These are phyloP conservation scores for Hydractinia symbiolongicarpus DNA, from an alignment of 30 jellyfish, hydroid and myxozoan genomes.

Conservation along the genomic window DNA sequence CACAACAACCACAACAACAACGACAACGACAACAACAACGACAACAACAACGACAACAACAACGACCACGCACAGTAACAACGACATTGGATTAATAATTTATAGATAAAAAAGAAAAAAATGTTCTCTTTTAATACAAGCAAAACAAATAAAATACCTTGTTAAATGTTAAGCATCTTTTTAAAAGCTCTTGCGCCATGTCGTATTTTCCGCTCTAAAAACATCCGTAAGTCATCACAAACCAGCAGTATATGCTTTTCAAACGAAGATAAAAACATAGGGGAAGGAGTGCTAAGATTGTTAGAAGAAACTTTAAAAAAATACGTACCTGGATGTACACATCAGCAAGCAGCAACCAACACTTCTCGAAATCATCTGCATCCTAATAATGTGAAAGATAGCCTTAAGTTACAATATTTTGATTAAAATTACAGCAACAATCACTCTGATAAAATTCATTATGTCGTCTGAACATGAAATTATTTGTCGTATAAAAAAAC, in stretches of 20 bases:
- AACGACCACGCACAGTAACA: no score
- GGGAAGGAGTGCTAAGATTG: background rate
- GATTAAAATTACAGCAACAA: no score
- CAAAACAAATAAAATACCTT: conserved; percentile 41
- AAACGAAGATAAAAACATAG: background rate
- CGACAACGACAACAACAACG: no score
- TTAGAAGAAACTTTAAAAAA: background rate
- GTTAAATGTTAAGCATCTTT: conserved; percentile 66
- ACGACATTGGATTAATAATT: background rate
- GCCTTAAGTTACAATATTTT: no score
- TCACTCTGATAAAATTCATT: background rate
- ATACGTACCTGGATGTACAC: conserved; percentile 75
- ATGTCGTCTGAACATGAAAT: background rate
- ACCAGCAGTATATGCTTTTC: background rate
- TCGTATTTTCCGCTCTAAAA: conserved; percentile 88
- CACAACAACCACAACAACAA: no score
- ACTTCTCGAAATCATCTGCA: conserved; percentile 82
- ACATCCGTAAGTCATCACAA: background rate
- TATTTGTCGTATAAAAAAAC: background rate
- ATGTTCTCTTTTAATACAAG: background rate
- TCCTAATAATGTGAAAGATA: conserved; percentile 43
- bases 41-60: no score
- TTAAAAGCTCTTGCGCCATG: conserved; percentile 85
- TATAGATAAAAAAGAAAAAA: background rate
- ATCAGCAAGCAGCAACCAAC: conserved; percentile 89